Evolutionary conservation across 2,797 vertebrate genomes (phyloP).

Genomic region (Hippopotamyrus pictus): DNA sequence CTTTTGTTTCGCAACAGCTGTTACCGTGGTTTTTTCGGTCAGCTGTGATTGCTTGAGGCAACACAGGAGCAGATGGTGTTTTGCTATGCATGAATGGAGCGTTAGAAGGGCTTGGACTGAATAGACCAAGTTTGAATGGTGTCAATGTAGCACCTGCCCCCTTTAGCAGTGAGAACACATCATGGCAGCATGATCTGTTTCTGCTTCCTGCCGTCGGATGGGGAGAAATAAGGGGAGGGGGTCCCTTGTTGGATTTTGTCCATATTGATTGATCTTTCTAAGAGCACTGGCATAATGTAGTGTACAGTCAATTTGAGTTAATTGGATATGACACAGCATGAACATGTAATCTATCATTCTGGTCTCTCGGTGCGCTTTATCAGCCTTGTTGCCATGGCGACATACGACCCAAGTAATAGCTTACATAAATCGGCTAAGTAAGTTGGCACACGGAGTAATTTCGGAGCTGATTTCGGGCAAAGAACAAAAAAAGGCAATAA

Average conservation of each 20-base stretch:
- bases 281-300: conserved; percentile 81
- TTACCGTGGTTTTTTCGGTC: conserved; percentile 94
- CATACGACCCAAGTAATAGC: conserved; percentile 64
- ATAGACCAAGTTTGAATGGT: conserved; percentile 99
- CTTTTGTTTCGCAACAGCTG: conserved; percentile 99
- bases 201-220: conserved; percentile 53
- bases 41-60: conserved; percentile 99
- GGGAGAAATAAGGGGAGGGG: conserved; percentile 30
- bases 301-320: conserved; percentile 91
- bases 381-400: conserved; percentile 78
- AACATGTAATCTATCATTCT: conserved; percentile 85
- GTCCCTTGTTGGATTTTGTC: conserved; percentile 70
- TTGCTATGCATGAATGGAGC: conserved; percentile 99
- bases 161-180: conserved; percentile 77
- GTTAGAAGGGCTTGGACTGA: conserved; percentile 94
- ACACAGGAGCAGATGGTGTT: conserved; percentile 99
- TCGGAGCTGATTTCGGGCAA: conserved; percentile 53
- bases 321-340: conserved; percentile 95
- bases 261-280: conserved; percentile 94
- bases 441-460: conserved; percentile 68
- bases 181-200: conserved; percentile 78
- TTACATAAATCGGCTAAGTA: conserved; percentile 78
- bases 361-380: conserved; percentile 76
- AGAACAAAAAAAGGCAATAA: conserved; percentile 59
- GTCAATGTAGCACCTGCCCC: conserved; percentile 99